Conservation (phyloP, 2,888 invertebrate genomes). For the Lymantria monacha region DNA sequence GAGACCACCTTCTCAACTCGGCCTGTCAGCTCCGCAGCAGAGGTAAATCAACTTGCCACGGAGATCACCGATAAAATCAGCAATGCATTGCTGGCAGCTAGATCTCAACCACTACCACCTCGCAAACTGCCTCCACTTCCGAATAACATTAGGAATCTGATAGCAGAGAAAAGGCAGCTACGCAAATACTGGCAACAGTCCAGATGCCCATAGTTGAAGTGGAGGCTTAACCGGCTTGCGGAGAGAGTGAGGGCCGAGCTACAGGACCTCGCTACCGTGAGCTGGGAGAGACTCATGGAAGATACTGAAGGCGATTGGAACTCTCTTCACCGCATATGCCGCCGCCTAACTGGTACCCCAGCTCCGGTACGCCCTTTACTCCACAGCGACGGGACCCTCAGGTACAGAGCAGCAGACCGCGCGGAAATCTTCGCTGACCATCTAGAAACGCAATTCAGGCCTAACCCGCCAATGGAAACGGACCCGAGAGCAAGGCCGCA, state of each 20-base stretch:
- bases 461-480: background rate
- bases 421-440: too few relatives aligned
- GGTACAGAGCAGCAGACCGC: too few relatives aligned
- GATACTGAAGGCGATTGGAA: background rate
- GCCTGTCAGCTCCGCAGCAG: background rate
- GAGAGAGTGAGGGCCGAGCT: background rate
- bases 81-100: background rate
- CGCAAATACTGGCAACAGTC: background rate
- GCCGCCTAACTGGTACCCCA: background rate
- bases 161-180: background rate
- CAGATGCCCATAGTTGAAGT: background rate
- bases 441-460: background rate
- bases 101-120: background rate
- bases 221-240: background rate
- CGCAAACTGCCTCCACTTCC: background rate
- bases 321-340: background rate
- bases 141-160: background rate
- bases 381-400: too few relatives aligned
- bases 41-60: background rate
- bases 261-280: background rate
- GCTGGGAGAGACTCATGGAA: background rate
- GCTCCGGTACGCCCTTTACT: too few relatives aligned
- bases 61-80: background rate
- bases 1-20: background rate
- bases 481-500: background rate